These are phyloP conservation scores for Drosophila colorata DNA, from an alignment of 2,888 invertebrate species.

Conservation along the genomic window DNA sequence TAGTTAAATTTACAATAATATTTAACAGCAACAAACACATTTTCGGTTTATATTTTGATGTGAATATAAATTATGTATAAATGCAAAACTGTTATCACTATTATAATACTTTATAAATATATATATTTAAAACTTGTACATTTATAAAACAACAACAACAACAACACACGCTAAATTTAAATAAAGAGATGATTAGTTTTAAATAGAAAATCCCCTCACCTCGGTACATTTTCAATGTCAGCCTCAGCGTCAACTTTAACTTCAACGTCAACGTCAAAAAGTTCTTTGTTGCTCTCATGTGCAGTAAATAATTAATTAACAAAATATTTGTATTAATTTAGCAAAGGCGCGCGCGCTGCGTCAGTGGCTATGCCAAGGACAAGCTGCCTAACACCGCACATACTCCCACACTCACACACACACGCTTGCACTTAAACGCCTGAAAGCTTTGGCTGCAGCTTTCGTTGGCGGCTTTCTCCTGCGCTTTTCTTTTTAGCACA, in stretches of 20 bases:
- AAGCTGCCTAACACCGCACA: slow-evolving; percentile 5
- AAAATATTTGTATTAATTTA: slow-evolving; percentile 64
- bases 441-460: slow-evolving; percentile 54
- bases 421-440: slow-evolving; percentile 32
- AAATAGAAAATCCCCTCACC: slow-evolving; percentile 47
- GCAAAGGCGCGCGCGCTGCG: slow-evolving; percentile 43
- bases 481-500: slow-evolving; percentile 54
- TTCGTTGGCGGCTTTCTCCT: slow-evolving; percentile 38
- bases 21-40: slow-evolving; percentile 33
- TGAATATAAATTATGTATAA: slow-evolving; percentile 73
- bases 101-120: slow-evolving; percentile 16
- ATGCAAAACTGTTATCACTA: slow-evolving; percentile 41
- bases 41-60: slow-evolving; percentile 70
- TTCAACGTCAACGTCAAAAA: slow-evolving; percentile 6
- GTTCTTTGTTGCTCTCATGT: slow-evolving; percentile 24
- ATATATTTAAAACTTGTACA: slow-evolving; percentile 53
- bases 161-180: slow-evolving; percentile 48
- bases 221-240: slow-evolving; percentile 25
- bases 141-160: slow-evolving; percentile 54
- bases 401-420: neutral
- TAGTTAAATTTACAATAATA: slow-evolving; percentile 47
- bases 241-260: slow-evolving; percentile 15
- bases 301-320: slow-evolving; percentile 62
- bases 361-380: slow-evolving; percentile 67
- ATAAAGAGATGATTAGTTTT: slow-evolving; percentile 69